Conservation (phyloP, 1,140 invertebrate species). For the Prorops nasuta region DNA sequence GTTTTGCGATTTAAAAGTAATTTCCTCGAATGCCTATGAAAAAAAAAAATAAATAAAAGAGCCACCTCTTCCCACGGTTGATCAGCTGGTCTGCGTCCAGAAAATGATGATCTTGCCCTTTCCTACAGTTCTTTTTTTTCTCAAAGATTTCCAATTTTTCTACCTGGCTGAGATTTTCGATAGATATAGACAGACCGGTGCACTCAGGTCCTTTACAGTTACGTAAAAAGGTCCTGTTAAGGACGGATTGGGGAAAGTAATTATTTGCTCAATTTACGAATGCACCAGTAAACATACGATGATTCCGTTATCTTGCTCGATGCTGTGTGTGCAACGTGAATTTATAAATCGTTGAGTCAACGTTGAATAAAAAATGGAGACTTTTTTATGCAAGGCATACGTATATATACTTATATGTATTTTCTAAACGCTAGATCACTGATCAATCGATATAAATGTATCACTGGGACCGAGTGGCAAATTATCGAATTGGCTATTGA, state of each 20-base stretch:
- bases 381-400: no score
- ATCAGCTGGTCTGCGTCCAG: constrained; percentile 53
- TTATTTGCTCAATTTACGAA: constrained; percentile 4
- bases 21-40: constrained; percentile 36
- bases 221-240: constrained; percentile 18
- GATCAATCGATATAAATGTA: no score
- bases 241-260: constrained; percentile 12
- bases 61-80: constrained; percentile 51
- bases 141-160: constrained; percentile 31
- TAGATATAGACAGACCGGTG: constrained; percentile 21
- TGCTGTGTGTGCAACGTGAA: no score
- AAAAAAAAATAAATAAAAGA: constrained; percentile 14
- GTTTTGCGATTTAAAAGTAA: constrained; percentile 50
- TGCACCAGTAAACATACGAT: no score
- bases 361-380: no score
- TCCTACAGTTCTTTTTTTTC: constrained; percentile 6
- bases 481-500: no score
- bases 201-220: constrained; percentile 38
- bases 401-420: no score
- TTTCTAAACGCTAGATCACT: no score
- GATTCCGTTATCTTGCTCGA: no score
- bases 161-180: constrained; percentile 42
- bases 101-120: constrained; percentile 21
- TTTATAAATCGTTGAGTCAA: no score
- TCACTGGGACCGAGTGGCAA: no score